Conservation (phyloP, 2,797 vertebrate species). For the Carapus acus region DNA sequence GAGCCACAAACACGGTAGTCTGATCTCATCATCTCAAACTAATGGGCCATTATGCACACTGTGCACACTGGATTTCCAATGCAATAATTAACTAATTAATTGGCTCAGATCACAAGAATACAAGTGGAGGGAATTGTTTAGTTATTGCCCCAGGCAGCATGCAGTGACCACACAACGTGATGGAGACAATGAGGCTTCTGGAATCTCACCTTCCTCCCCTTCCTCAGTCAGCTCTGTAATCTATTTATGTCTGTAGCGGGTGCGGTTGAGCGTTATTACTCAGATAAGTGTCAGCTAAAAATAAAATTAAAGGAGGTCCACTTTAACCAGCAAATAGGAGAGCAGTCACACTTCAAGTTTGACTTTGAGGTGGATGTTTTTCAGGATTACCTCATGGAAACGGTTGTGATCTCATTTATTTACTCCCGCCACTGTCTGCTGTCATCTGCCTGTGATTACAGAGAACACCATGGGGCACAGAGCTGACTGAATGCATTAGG, state of each 20-base stretch:
- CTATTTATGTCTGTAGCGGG: conserved; percentile 50
- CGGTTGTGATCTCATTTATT: conserved; percentile 33
- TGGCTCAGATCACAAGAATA: conserved; percentile 47
- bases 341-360: conserved; percentile 18
- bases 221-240: conserved; percentile 33
- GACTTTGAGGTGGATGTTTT: conserved; percentile 41
- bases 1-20: conserved; percentile 21
- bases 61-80: conserved; percentile 38
- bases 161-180: conserved; percentile 40
- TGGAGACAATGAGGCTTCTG: conserved; percentile 44
- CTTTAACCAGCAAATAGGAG: conserved; percentile 45
- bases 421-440: conserved; percentile 35
- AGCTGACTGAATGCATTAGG: conserved; percentile 55
- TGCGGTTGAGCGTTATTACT: conserved; percentile 32
- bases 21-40: conserved; percentile 34
- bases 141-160: conserved; percentile 42
- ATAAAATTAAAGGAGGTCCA: too few relatives aligned
- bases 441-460: conserved; percentile 46
- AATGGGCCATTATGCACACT: conserved; percentile 50
- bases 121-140: conserved; percentile 19
- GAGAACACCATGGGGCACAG: conserved; percentile 40
- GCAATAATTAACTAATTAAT: conserved; percentile 59
- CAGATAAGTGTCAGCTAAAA: conserved; percentile 35
- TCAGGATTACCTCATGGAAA: conserved; percentile 43
- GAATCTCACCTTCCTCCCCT: conserved; percentile 49